These are phyloP conservation scores for Mesorhabditis spiculigera DNA, from an alignment of 2,888 invertebrate species.

Conservation along the genomic window DNA sequence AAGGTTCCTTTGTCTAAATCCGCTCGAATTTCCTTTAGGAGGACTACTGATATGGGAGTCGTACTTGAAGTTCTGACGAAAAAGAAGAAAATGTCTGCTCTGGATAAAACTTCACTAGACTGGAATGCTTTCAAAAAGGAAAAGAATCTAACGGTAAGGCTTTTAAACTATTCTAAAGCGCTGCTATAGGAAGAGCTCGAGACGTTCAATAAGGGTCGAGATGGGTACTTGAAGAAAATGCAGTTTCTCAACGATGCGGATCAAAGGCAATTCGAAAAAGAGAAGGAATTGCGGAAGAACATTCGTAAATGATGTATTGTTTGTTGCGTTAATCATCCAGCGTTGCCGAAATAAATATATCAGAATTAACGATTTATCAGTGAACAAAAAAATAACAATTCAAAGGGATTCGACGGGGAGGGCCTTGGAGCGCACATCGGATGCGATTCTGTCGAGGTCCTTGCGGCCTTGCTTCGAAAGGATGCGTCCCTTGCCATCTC, in stretches of 20 bases:
- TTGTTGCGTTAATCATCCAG: neutral
- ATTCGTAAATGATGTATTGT: slow-evolving; percentile 13
- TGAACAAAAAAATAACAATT: neutral
- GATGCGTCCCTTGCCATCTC: slow-evolving; percentile 66
- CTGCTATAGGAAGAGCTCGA: slow-evolving; percentile 76
- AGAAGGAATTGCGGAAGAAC: slow-evolving; percentile 71
- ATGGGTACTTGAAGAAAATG: slow-evolving; percentile 85
- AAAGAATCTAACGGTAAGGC: slow-evolving; percentile 33
- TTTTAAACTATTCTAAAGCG: neutral
- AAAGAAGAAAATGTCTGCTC: slow-evolving; percentile 79
- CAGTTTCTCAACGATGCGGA: slow-evolving; percentile 88
- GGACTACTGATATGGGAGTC: slow-evolving; percentile 51
- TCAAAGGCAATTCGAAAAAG: slow-evolving; percentile 84
- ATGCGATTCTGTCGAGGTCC: slow-evolving; percentile 95
- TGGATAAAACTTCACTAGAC: slow-evolving; percentile 88
- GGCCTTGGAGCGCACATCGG: slow-evolving; percentile 72
- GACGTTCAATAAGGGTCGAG: slow-evolving; percentile 83
- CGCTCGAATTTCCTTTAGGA: slow-evolving; percentile 7
- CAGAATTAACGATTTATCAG: slow-evolving; percentile 1
- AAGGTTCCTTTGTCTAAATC: slow-evolving; percentile 3
- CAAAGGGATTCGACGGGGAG: slow-evolving; percentile 7
- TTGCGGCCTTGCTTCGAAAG: slow-evolving; percentile 71
- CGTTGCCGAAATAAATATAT: too few species aligned
- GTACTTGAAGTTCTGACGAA: slow-evolving; percentile 68
- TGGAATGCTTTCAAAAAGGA: slow-evolving; percentile 87